Conservation (phyloP, 2,888 invertebrate genomes). For the Ernsta delagoae region DNA sequence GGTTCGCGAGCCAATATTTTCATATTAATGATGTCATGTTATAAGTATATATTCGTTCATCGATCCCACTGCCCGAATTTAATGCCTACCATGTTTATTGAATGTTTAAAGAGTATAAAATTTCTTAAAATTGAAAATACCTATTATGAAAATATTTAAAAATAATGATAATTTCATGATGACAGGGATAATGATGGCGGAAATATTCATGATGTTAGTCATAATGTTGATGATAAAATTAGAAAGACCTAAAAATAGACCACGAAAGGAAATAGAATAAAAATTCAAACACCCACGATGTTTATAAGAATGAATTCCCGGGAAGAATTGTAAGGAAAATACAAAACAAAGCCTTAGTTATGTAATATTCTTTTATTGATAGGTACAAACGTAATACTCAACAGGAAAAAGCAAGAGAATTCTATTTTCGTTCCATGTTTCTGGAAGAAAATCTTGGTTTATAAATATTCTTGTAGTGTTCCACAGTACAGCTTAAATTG, state of each 20-base stretch:
- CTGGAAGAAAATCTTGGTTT: conserved; percentile 1
- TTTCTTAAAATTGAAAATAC: no score
- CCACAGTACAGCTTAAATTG: background rate
- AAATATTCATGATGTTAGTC: no score
- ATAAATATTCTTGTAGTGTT: conserved; percentile 1
- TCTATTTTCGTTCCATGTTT: conserved; percentile 11
- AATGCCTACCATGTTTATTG: background rate
- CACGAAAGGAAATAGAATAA: background rate
- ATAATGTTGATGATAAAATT: no score
- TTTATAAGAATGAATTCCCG: background rate
- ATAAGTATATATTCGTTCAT: conserved; percentile 17
- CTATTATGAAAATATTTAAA: no score
- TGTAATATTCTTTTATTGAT: background rate
- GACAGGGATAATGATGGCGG: no score
- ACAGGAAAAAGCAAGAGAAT: conserved; percentile 9
- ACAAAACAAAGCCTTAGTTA: background rate
- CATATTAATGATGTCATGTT: conserved; percentile 35
- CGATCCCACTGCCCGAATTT: background rate
- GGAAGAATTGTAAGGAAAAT: background rate
- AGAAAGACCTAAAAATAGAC: background rate
- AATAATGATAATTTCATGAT: no score
- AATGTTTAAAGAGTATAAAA: background rate
- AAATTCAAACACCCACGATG: background rate
- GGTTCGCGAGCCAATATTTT: conserved; percentile 31
- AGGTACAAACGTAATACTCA: background rate